phyloP scores from a whole-genome alignment of 2,888 invertebrate species.

The Oeneis ivallda region DNA sequence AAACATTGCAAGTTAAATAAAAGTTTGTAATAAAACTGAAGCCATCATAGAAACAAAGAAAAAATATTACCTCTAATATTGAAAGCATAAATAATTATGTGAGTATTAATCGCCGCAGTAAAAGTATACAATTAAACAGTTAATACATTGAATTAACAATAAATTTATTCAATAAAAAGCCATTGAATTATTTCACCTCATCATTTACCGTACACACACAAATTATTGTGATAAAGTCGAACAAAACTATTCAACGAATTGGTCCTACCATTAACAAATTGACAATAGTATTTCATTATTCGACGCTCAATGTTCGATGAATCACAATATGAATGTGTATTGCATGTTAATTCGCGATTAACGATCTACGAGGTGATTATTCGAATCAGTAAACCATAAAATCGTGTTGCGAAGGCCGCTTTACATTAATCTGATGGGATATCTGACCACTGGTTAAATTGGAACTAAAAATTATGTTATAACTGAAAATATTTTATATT shows the following conservation, averaged over 20 bases:
- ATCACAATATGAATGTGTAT: slow-evolving; percentile 10
- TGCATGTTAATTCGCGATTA: slow-evolving; percentile 17
- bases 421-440: slow-evolving; percentile 22
- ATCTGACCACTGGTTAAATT: slow-evolving; percentile 2
- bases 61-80: too few relatives aligned
- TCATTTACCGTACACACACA: neutral
- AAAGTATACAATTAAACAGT: too few relatives aligned
- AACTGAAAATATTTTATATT: too few relatives aligned
- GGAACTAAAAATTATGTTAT: neutral
- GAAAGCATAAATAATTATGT: too few relatives aligned
- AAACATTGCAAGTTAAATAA: too few relatives aligned
- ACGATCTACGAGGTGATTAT: slow-evolving; percentile 29
- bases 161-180: too few relatives aligned
- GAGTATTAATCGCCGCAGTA: too few relatives aligned
- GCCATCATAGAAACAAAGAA: too few relatives aligned
- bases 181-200: too few relatives aligned
- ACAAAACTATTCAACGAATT: neutral
- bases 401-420: slow-evolving; percentile 23
- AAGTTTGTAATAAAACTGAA: too few relatives aligned
- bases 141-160: too few relatives aligned
- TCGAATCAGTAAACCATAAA: slow-evolving; percentile 30
- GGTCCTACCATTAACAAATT: neutral
- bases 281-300: neutral
- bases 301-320: neutral
- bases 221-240: neutral